Percentiles rank a stretch among this genome's conserved stretches.
phyloP scores from a whole-genome alignment of 2,888 invertebrate species.

The Morpho achilles region DNA sequence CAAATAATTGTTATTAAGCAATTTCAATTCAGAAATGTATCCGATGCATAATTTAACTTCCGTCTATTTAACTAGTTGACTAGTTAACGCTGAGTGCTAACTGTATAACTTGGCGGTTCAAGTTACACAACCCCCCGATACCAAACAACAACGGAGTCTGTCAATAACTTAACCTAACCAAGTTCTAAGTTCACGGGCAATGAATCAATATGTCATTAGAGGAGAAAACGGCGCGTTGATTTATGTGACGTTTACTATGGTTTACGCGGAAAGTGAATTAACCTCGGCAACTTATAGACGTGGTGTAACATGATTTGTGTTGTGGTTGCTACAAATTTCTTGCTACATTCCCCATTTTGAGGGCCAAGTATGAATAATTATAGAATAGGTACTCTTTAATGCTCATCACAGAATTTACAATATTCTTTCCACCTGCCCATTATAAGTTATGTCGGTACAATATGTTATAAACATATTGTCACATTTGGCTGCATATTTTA shows the following conservation, averaged over 20 bases:
- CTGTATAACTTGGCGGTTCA: not conserved
- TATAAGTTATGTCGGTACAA: too few species aligned
- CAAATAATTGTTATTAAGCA: too few species aligned
- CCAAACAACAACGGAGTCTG: conserved; percentile 4
- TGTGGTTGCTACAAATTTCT: not conserved
- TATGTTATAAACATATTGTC: too few species aligned
- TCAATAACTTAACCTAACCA: conserved; percentile 9
- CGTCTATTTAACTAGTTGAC: not conserved
- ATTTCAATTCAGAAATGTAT: not conserved
- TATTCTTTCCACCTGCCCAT: too few species aligned
- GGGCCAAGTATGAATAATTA: too few species aligned
- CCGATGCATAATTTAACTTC: not conserved
- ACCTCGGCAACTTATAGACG: conserved; percentile 1
- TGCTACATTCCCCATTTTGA: too few species aligned
- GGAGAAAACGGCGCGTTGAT: conserved; percentile 28
- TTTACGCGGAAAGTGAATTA: conserved; percentile 33
- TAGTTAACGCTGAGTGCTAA: too few species aligned
- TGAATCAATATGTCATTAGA: conserved; percentile 31
- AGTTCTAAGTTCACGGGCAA: conserved; percentile 24
- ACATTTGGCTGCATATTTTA: too few species aligned
- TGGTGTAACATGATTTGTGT: conserved; percentile 8
- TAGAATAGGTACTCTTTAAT: too few species aligned
- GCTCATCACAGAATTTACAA: too few species aligned
- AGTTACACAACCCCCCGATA: conserved; percentile 7
- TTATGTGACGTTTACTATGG: conserved; percentile 31